Percentiles rank a stretch among this genome's conserved stretches.
Evolutionary conservation across 2,113 vertebrate species (phyloP).

Genomic region (Nothoprocta pentlandii): DNA sequence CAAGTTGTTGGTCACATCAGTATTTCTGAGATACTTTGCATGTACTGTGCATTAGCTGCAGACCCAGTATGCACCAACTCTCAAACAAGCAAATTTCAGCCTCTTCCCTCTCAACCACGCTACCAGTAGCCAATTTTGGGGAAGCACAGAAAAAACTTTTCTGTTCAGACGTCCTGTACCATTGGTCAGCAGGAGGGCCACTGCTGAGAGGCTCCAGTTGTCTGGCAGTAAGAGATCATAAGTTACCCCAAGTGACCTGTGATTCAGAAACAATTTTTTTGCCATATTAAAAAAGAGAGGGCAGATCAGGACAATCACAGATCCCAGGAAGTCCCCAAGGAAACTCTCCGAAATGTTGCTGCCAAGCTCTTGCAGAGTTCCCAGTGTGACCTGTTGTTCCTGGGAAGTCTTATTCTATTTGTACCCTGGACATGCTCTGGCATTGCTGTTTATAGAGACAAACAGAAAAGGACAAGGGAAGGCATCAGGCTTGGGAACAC

Average conservation of each 20-base stretch:
- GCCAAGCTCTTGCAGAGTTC: background rate
- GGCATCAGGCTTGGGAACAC: background rate
- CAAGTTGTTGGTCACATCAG: background rate
- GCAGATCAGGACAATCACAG: slow-evolving; percentile 32
- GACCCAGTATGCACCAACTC: background rate
- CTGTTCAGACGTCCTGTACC: background rate
- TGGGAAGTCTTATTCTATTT: slow-evolving; percentile 43
- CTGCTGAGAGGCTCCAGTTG: background rate
- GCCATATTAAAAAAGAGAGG: slow-evolving; percentile 30
- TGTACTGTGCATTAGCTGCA: slow-evolving; percentile 2
- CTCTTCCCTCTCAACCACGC: background rate
- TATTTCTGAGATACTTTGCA: slow-evolving; percentile 3
- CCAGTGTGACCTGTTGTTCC: slow-evolving; percentile 29
- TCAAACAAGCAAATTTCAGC: slow-evolving; percentile 12
- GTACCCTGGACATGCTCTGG: background rate
- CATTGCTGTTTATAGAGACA: slow-evolving; percentile 25
- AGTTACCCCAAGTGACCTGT: slow-evolving; percentile 43
- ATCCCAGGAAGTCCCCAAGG: slow-evolving; percentile 48
- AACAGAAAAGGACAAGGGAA: background rate
- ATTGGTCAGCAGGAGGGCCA: background rate
- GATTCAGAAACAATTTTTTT: slow-evolving; percentile 41
- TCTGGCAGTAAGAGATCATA: slow-evolving; percentile 29
- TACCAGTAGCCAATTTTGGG: background rate
- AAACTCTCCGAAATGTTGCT: slow-evolving; percentile 42
- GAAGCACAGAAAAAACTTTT: slow-evolving; percentile 18